A percentile compares a stretch with the other conserved stretches of the same genome.
phyloP scores from a whole-genome alignment of 1,140 invertebrate species.

The Wiebesia pumilae region DNA sequence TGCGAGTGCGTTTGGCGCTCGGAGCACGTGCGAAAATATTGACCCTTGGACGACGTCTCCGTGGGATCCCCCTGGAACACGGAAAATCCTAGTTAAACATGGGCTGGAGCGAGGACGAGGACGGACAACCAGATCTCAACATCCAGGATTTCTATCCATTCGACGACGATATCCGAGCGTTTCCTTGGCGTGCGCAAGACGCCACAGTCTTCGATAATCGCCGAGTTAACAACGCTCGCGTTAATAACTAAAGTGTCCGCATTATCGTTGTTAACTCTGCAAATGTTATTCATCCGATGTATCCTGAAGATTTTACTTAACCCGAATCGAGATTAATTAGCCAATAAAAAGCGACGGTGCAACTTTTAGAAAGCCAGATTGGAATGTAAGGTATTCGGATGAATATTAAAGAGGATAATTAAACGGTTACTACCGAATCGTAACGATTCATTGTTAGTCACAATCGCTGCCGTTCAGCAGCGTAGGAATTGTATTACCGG shows the following conservation, averaged over 20 bases:
- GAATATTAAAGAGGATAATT: neutral
- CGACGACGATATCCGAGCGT: too few species aligned
- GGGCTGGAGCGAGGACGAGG: too few species aligned
- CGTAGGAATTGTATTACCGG: neutral
- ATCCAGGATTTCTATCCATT: too few species aligned
- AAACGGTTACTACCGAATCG: neutral
- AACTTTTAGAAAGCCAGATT: neutral
- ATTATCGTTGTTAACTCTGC: too few species aligned
- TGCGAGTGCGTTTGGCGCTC: neutral
- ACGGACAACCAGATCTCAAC: neutral
- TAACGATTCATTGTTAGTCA: neutral
- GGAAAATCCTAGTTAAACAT: constrained; percentile 3
- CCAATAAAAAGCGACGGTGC: neutral
- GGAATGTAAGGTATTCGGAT: neutral
- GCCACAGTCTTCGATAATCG: too few species aligned
- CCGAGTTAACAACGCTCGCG: neutral
- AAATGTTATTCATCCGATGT: too few species aligned
- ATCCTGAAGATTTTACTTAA: too few species aligned
- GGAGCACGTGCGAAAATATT: constrained; percentile 49
- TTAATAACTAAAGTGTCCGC: neutral
- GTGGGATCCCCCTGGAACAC: neutral
- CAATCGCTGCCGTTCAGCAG: neutral
- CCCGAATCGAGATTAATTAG: neutral
- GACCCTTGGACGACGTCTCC: neutral
- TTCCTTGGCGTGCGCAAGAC: too few species aligned